Evolutionary conservation across 2,797 vertebrate species (phyloP).

Genomic region (Phoeniculus purpureus): DNA sequence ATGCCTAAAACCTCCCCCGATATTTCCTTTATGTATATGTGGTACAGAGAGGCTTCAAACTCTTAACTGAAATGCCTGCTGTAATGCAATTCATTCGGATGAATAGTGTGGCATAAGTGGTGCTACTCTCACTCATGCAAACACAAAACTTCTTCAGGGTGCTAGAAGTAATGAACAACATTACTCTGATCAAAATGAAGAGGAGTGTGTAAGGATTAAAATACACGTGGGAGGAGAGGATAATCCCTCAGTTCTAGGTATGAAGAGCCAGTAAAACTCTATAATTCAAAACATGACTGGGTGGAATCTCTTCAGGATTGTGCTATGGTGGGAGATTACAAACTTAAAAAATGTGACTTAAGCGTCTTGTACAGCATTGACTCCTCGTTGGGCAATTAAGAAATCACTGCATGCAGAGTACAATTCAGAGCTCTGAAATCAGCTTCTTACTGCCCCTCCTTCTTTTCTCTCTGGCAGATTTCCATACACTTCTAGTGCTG

Average conservation of each 20-base stretch:
- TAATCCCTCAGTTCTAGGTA: background rate
- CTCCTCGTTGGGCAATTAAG: background rate
- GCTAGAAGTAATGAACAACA: background rate
- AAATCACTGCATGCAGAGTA: background rate
- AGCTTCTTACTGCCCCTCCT: background rate
- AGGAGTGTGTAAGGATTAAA: background rate
- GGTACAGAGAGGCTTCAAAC: background rate
- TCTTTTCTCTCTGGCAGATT: background rate
- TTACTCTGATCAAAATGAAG: background rate
- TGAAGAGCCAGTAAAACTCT: background rate
- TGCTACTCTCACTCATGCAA: background rate
- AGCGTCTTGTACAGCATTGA: background rate
- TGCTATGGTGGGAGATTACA: background rate
- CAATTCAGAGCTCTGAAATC: background rate
- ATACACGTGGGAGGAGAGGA: background rate
- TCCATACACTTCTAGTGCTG: background rate
- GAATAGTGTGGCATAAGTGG: background rate
- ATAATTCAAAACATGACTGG: background rate
- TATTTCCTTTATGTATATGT: background rate
- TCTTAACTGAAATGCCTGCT: background rate
- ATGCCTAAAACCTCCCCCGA: background rate
- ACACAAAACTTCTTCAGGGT: background rate
- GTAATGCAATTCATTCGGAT: background rate
- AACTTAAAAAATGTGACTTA: background rate
- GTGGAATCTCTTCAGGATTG: background rate